These are phyloP conservation scores for Phorcus lineatus DNA, from an alignment of 2,888 invertebrate species.

Conservation along the genomic window DNA sequence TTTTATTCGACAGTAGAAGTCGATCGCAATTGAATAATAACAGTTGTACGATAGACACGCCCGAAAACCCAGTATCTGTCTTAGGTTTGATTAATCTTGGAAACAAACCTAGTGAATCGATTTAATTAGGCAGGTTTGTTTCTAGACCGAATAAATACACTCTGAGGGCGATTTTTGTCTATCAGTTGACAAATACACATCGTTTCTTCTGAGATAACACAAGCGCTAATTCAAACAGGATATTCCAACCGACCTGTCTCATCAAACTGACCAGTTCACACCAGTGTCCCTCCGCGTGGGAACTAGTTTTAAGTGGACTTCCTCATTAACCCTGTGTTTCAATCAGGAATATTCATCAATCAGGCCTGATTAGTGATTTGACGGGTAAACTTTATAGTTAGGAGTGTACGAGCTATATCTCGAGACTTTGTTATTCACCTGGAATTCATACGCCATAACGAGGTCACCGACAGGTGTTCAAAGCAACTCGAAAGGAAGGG, in stretches of 20 bases:
- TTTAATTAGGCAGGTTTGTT: background rate
- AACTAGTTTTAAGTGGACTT: background rate
- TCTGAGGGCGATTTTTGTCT: background rate
- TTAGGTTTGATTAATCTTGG: background rate
- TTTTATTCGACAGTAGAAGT: too few species aligned
- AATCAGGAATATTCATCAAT: background rate
- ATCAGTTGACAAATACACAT: background rate
- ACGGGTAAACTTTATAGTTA: background rate
- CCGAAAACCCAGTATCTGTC: background rate
- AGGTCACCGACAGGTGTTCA: constrained; percentile 4
- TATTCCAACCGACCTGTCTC: background rate
- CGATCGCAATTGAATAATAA: too few species aligned
- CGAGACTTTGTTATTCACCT: background rate
- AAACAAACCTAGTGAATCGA: background rate
- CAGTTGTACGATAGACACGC: background rate
- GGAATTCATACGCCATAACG: background rate
- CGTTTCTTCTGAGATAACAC: background rate
- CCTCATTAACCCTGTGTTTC: background rate
- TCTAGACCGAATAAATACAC: background rate
- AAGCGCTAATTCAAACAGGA: background rate
- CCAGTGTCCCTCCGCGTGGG: background rate
- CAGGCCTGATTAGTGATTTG: background rate
- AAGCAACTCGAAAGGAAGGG: background rate
- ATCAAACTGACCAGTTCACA: background rate
- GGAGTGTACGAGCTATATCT: background rate